Evolutionary conservation across 2,888 invertebrate genomes (phyloP).

Genomic region (Mimumesa dahlbomi): DNA sequence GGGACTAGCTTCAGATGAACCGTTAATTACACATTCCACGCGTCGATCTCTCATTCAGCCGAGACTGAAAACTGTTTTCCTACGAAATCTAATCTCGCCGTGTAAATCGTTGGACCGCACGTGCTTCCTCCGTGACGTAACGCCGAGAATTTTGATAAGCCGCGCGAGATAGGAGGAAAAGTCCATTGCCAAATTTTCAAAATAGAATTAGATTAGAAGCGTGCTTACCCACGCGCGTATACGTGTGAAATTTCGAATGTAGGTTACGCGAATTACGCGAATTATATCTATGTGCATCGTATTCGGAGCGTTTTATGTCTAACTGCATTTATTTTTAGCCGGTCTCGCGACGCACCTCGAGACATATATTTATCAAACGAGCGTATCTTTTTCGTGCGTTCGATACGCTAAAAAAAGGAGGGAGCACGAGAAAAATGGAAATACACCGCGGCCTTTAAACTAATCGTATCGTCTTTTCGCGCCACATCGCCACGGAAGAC

Average conservation of each 20-base stretch:
- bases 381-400: neutral
- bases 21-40: constrained; percentile 1
- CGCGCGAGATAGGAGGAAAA: constrained; percentile 2
- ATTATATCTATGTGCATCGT: constrained; percentile 38
- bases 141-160: neutral
- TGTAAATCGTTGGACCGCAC: too few relatives aligned
- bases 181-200: constrained; percentile 30
- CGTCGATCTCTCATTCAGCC: neutral
- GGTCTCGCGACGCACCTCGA: constrained; percentile 10
- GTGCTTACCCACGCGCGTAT: constrained; percentile 1
- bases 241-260: constrained; percentile 47
- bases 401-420: neutral
- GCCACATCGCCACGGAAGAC: too few relatives aligned
- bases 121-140: too few relatives aligned
- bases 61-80: too few relatives aligned
- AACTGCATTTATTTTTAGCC: constrained; percentile 51
- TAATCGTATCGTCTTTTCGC: too few relatives aligned
- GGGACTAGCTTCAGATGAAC: too few relatives aligned
- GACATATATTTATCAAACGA: constrained; percentile 20
- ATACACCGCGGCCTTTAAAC: too few relatives aligned
- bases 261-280: constrained; percentile 58
- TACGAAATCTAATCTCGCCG: too few relatives aligned
- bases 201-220: constrained; percentile 32
- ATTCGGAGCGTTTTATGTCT: constrained; percentile 43
- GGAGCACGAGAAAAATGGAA: too few relatives aligned